Base-by-base conservation (phyloP, 2,888 invertebrate genomes). In the Drosophila flavopinicola region DNA sequence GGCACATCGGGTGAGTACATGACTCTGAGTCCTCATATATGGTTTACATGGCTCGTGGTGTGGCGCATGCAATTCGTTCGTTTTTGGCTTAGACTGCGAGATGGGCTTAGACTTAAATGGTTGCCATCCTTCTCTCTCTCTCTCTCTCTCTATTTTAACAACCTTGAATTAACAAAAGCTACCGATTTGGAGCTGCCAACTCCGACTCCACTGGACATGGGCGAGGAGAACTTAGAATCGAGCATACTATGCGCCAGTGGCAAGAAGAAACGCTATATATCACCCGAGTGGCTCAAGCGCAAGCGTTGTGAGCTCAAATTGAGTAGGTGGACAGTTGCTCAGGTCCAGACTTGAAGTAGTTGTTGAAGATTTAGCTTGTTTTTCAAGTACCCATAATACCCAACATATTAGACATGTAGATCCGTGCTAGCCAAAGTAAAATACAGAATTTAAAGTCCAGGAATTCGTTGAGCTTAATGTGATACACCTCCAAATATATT, bases 201-300 rank as follows among this genome's bases (percentile, higher is more conserved):
- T 49, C 41, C 69, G 15, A 39, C 66, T 45, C 75, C 86, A 35
- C 15, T 60, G 60, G 56, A 58, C 33, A 7, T 33, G 37, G 41
- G n/a, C 10, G 20, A 41, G 27, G 27, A 10, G 1, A 23, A 32
- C 1, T 35, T 25, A 17, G 65, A 57, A 5, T 9, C 59, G n/a
- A 47, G 29, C n/a, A 48, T 52, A 11, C 41, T 78, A 30, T 87
- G 83, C 44, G 54, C 65, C 39, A 65, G 75, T 64, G 87, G 75
- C 61, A 90, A 90, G 52, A 88, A 83, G 66, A 90, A 90, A 68
- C 90, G 90, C 52, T 90, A 88, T 56, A 90, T 90, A 68, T 88
- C 90, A 56, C 89, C 90, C 49, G 90, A 86, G 69, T 90, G 90
- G 90, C 88, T 90, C 63, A 90, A 90, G 71, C 90, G 87, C 78